Base-by-base conservation (phyloP, 1,140 invertebrate species). In the Cepaea nemoralis region DNA sequence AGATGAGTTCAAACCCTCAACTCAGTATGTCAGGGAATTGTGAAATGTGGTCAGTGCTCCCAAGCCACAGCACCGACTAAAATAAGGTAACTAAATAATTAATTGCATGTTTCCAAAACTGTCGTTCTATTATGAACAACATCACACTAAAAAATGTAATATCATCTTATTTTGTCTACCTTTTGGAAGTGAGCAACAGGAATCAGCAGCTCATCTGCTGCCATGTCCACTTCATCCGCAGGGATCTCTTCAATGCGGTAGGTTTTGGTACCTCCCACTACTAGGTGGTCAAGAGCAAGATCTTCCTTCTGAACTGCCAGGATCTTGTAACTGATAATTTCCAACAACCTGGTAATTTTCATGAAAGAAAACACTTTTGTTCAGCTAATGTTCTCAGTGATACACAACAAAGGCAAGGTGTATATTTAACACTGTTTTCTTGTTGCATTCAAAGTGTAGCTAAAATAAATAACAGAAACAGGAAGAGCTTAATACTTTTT, bases 151-250 rank as follows among this genome's bases (percentile, higher is more conserved):
- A 33, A 69, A 69, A 69, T 14, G 33, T 69, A 69, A n/a, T n/a
- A n/a, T n/a, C n/a, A n/a, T n/a, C n/a, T n/a, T n/a, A n/a, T n/a
- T 6, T 2, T 39, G 69, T 19, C 37, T 83, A 92, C 92, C 88
- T 99, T 99, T 89, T 98, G 95, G 92, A 97, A 99, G 93, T 99
- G 98, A 82, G 97, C 97, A 87, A 99, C 97, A 77, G 97, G 96
- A 80, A 99, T 94, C n/a, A 99, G 92, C 89, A 96, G 93, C 93
- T 99, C 98, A 91, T 98, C 96, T 69, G 96, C 95, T 83, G 93
- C 93, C 77, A 96, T 83, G 77, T 94, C 92, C 48, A 95, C 83
- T 91, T 99, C 98, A 83, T 99, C 98, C 85, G 93, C 92, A 6
- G 97, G 97, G 83, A 99, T 94, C 93, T 99, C 98, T 93, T 99